Base-by-base conservation (phyloP, 2,113 vertebrate genomes). In the Malaclemys terrapin region DNA sequence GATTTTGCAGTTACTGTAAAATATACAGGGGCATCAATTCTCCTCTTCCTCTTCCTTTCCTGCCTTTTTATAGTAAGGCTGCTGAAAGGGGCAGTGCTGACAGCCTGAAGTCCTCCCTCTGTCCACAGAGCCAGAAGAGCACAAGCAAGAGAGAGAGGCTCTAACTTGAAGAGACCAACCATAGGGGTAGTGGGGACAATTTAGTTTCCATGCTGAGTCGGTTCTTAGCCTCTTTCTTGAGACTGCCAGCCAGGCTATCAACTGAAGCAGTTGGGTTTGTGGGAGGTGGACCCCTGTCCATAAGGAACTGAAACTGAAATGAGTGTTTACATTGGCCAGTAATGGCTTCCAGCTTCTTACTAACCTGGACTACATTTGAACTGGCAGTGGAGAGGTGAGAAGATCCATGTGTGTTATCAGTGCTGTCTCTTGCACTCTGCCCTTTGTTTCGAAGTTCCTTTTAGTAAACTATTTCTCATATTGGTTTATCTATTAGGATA, bases 261-360 rank as follows among this genome's bases (percentile, higher is more conserved):
- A 65, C 47, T 92, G 76, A 72, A 83, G 65, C 88, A 95, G 94
- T 80, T 31, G 85, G 80, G 85, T 50, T 91, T 95, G 85, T 84
- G 54, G 94, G 95, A 91, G 10, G 42, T 76, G 42, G 38, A 45
- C 24, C 22, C 10, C 42, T 27, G 22, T 27, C 72, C 42, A 76
- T 22, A 42, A 76, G 12, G 42, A 76, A 24, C 38, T 81, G 75
- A 95, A 94, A n/a, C n/a, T n/a, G n/a, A n/a, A n/a, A n/a, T n/a
- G n/a, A n/a, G n/a, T n/a, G n/a, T n/a, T n/a, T n/a, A n/a, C 57
- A 89, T 59, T 50, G 56, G 72, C 50, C 25, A 79, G 16, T 57
- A 75, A 87, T 86, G 56, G 52, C 50, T 91, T 91, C 82, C 80
- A 92, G 85, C 81, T 65, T 53, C 29, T n/a, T 69, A 69, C 31